Conservation (phyloP, 2,113 vertebrate genomes). For the human (Homo sapiens) region DNA sequence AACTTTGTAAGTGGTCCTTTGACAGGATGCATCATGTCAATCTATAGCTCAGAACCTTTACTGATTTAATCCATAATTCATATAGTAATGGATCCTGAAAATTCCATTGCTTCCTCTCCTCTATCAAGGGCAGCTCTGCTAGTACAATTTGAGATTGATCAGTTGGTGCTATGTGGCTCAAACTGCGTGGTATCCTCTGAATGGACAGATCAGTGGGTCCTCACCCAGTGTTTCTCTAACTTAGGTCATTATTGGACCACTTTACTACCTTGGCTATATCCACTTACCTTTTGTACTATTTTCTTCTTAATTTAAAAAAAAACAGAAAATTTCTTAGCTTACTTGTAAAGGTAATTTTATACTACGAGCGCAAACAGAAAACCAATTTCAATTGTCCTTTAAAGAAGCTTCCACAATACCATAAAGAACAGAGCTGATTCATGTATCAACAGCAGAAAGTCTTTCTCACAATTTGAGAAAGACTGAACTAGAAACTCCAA, state of each 20-base stretch:
- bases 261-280: background rate
- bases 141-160: background rate
- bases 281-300: background rate
- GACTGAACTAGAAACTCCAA: constrained; percentile 1
- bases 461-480: background rate
- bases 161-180: background rate
- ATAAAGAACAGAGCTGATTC: background rate
- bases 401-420: constrained; percentile 9
- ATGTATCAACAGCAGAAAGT: background rate
- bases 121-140: constrained; percentile 14
- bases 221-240: background rate
- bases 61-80: constrained; percentile 79
- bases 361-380: background rate
- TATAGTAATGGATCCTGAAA: constrained; percentile 79
- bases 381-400: background rate
- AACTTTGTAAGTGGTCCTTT: constrained; percentile 76
- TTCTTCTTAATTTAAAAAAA: background rate
- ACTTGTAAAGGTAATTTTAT: background rate
- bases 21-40: constrained; percentile 66
- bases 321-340: background rate
- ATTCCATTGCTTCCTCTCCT: constrained; percentile 68
- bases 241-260: background rate
- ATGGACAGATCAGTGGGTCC: background rate
- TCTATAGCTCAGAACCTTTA: constrained; percentile 71
- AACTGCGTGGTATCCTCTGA: background rate